A percentile compares a stretch with the other conserved stretches of the same genome.
phyloP scores from a whole-genome alignment of 2,797 vertebrate genomes.

The Sibirionetta formosa region DNA sequence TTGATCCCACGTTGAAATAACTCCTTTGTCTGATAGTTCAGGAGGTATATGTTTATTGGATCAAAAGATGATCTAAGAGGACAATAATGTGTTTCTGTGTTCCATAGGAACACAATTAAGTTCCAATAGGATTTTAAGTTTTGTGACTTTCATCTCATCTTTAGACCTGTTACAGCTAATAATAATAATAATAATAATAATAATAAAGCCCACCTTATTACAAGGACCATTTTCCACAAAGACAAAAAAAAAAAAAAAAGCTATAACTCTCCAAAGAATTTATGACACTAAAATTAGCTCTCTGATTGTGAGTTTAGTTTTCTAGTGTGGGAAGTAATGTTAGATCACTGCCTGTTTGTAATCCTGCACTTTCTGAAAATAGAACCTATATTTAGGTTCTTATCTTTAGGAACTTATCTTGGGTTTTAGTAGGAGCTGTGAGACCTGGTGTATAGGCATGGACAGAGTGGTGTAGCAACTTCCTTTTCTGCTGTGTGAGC shows the following conservation, averaged over 20 bases:
- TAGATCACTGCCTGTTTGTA: conserved; percentile 58
- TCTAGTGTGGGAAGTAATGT: conserved; percentile 42
- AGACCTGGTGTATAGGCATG: conserved; percentile 5
- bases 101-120: neutral
- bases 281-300: conserved; percentile 41
- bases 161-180: neutral
- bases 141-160: neutral
- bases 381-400: neutral
- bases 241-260: neutral
- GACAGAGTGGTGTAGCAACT: neutral
- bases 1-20: neutral
- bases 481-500: neutral
- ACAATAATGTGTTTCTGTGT: neutral
- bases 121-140: neutral
- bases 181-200: too few relatives aligned
- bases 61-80: neutral
- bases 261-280: neutral
- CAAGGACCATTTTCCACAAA: neutral
- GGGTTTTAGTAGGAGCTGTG: neutral
- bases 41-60: neutral
- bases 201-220: neutral
- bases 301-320: conserved; percentile 32
- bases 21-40: neutral
- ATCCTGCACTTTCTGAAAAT: conserved; percentile 54
- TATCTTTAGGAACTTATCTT: conserved; percentile 18